Percentiles rank a stretch among this genome's conserved stretches.
phyloP scores from a whole-genome alignment of 2,888 invertebrate species.

The Dascillus cervinus region DNA sequence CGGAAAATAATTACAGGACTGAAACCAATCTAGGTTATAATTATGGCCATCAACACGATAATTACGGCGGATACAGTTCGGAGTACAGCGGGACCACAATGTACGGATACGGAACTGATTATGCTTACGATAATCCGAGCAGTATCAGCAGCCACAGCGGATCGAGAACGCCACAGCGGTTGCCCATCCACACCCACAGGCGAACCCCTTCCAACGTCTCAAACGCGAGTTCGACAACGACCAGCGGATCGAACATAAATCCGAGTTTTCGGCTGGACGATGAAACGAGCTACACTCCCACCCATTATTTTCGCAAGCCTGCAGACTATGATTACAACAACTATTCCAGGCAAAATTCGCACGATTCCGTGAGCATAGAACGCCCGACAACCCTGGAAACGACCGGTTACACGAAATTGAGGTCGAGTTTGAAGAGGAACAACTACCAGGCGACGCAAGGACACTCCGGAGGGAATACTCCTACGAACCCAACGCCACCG shows the following conservation, averaged over 20 bases:
- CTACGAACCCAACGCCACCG: conserved; percentile 78
- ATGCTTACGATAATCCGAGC: conserved; percentile 53
- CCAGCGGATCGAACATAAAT: conserved; percentile 52
- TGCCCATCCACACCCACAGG: conserved; percentile 52
- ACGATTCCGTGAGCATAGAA: conserved; percentile 45
- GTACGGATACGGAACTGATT: conserved; percentile 42
- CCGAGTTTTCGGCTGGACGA: conserved; percentile 57
- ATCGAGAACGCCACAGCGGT: conserved; percentile 40
- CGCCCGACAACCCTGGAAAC: conserved; percentile 60
- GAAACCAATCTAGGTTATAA: conserved; percentile 18
- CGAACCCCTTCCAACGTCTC: conserved; percentile 73
- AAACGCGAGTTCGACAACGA: conserved; percentile 50
- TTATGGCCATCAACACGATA: conserved; percentile 28
- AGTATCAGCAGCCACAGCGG: conserved; percentile 41
- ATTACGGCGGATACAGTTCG: conserved; percentile 35
- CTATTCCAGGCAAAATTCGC: conserved; percentile 44
- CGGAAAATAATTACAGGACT: conserved; percentile 22
- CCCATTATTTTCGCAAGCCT: conserved; percentile 42
- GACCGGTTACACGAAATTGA: conserved; percentile 55
- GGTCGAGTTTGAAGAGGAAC: conserved; percentile 75
- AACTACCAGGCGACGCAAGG: conserved; percentile 42
- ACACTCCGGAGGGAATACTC: conserved; percentile 59
- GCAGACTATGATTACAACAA: conserved; percentile 35
- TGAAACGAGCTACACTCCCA: conserved; percentile 45
- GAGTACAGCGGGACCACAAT: conserved; percentile 38